phyloP scores from a whole-genome alignment of 2,797 vertebrate species.

The Chaenodraco wilsoni region DNA sequence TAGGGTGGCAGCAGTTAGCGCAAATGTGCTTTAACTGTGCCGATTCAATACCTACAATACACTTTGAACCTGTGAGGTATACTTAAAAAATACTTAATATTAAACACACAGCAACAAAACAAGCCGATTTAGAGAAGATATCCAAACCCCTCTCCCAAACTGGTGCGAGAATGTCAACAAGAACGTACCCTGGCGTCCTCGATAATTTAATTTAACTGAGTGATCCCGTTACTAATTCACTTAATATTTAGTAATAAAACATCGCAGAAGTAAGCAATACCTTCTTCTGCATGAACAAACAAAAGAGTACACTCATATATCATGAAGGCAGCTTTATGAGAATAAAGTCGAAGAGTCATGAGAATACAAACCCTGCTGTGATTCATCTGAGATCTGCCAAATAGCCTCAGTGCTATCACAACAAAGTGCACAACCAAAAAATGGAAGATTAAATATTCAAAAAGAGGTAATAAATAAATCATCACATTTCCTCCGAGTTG shows the following conservation, averaged over 20 bases:
- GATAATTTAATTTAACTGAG: conserved; percentile 2
- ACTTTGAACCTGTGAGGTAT: neutral
- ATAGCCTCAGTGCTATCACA: conserved; percentile 26
- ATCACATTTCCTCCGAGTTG: conserved; percentile 43
- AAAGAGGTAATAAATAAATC: conserved; percentile 38
- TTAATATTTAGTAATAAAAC: conserved; percentile 2
- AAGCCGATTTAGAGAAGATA: neutral
- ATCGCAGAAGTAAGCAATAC: neutral
- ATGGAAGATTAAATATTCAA: conserved; percentile 42
- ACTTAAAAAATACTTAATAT: neutral
- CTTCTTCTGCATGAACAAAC: neutral
- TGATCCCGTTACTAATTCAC: neutral
- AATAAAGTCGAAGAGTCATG: too few relatives aligned
- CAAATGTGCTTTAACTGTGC: conserved; percentile 28
- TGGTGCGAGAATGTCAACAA: neutral
- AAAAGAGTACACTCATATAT: too few relatives aligned
- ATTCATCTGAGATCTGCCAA: conserved; percentile 15
- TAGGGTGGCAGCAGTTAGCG: neutral
- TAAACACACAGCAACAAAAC: conserved; percentile 1
- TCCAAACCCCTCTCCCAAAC: neutral
- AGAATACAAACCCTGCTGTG: conserved; percentile 6
- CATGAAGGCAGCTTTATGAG: too few relatives aligned
- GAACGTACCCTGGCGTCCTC: neutral
- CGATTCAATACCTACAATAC: conserved; percentile 21
- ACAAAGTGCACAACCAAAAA: conserved; percentile 25